A percentile compares a stretch with the other conserved stretches of the same genome.
Evolutionary conservation across 2,113 vertebrate species (phyloP).

Genomic region (Toxotes chatareus): DNA sequence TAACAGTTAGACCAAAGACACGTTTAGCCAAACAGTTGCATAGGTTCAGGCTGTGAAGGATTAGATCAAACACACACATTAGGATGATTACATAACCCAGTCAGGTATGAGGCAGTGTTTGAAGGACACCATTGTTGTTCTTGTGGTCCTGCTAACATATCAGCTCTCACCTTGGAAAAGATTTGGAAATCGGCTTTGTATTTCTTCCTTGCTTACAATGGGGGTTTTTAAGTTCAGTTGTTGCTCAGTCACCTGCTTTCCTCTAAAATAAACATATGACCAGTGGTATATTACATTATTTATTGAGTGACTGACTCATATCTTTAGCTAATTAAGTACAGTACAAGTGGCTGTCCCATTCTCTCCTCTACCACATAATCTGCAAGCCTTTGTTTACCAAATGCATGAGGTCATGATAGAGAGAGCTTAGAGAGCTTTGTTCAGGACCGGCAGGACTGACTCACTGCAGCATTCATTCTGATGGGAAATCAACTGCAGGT

Average conservation of each 20-base stretch:
- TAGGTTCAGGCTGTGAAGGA: neutral
- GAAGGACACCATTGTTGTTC: constrained; percentile 5
- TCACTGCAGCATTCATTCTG: neutral
- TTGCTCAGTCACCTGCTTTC: neutral
- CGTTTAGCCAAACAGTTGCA: neutral
- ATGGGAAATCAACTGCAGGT: constrained; percentile 27
- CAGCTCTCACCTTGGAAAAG: neutral
- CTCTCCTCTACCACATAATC: constrained; percentile 26
- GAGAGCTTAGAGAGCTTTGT: constrained; percentile 19
- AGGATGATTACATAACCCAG: constrained; percentile 16
- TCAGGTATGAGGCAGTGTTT: constrained; percentile 13
- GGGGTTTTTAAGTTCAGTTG: neutral
- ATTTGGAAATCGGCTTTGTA: neutral
- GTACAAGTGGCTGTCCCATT: neutral
- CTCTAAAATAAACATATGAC: neutral
- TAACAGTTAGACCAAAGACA: neutral
- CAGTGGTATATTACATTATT: neutral
- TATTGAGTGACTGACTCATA: neutral
- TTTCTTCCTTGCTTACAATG: neutral
- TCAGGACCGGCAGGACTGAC: neutral
- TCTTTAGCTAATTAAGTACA: neutral
- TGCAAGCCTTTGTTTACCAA: constrained; percentile 38
- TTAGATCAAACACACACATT: constrained; percentile 27
- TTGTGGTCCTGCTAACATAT: constrained; percentile 16
- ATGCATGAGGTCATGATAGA: constrained; percentile 33